Base-by-base conservation (phyloP, 2,888 invertebrate species). In the Acrobasis consociella region DNA sequence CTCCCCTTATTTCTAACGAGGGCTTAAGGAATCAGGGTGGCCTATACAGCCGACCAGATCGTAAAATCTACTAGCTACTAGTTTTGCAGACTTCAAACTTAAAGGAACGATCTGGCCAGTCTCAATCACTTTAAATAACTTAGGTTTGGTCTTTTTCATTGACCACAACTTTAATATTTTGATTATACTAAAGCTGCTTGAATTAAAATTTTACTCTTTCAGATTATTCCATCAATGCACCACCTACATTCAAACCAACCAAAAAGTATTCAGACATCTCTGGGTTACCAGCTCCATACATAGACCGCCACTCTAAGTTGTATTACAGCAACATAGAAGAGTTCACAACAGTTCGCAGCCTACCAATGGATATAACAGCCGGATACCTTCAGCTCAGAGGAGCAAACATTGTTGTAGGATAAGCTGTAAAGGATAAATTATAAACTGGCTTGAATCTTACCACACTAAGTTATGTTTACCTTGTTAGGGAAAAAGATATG, bases 241-340 rank as follows among this genome's bases (percentile, higher is more conserved):
- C 98, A 11, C 98, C 98, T 49, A 97, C 97, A 49, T 97, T 98
- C 80, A 95, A 95, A 80, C 98, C 98, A 5, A 95, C 97, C 0
- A 98, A 98, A 79, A 98, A 98, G 77, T 98, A 98, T 85, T 98
- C 98, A 0, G 98, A 98, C 80, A 95, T 98, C 67, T 97, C 97
- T 62, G 98, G 98, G 0, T 86, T 98, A 42, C 95, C 96, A 52
- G 96, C 98, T 31, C 96, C 96, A 13, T 99, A 98, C 77, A 96
- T 96, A 69, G 98, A 98, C 89, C 97, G 98, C 5, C 97, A 97
- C 80, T 97, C 97, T 0, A 97, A 98, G 81, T 90, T 99, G 8
- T 94, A 96, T 69, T 99, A 95, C 82, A 95, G 97, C 58, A 97
- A 96, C 82, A 94, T 95, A 52, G 98, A 98, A 72, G 99, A 99